Base-by-base conservation (phyloP, 2,797 vertebrate species). In the Pampus argenteus region DNA sequence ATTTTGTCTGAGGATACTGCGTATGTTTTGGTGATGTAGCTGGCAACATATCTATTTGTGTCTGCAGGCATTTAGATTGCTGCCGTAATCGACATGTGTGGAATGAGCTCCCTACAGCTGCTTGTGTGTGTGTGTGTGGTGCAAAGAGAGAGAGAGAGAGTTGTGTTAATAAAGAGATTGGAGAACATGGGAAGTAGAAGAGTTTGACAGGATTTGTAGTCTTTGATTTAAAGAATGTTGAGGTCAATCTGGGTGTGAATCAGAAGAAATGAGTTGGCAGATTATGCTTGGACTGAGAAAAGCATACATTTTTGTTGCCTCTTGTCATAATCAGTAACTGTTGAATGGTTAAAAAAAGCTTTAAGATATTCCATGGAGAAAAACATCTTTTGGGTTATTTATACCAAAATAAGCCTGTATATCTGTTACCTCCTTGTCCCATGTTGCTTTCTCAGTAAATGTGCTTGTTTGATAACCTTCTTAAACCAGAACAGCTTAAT, bases 41-140 rank as follows among this genome's bases (percentile, higher is more conserved):
- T 71, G 73, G 71, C 61, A 74, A 54, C 72, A 68, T 59, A 79
- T 78, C 86, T 90, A 88, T 92, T 90, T 93, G 58, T 85, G 82
- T 89, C 84, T 51, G 23, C 8, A 49, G 67, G 61, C 80, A 63
- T 78, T 69, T 66, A 22, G 44, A 71, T 28, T 55, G 66, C 67
- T 76, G 61, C 70, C 34, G 52, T 45, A 57, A 34, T 80, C 48
- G 71, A 58, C 51, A 52, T 82, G 56, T 69, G 60, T 65, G 71
- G 54, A 77, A 87, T 86, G 79, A 40, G 25, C 18, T 56, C 63
- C 70, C 70, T 49, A 55, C 78, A 87, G 89, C 83, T 91, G 83
- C 66, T 78, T 14, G 64, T 59, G 28, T 18, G 50, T 28, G 50
- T 18, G 58, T 61, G 17, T 29, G n/a, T 44, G 18, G 36, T 38